Conservation (phyloP, 2,888 invertebrate genomes). For the Tipula helvola region DNA sequence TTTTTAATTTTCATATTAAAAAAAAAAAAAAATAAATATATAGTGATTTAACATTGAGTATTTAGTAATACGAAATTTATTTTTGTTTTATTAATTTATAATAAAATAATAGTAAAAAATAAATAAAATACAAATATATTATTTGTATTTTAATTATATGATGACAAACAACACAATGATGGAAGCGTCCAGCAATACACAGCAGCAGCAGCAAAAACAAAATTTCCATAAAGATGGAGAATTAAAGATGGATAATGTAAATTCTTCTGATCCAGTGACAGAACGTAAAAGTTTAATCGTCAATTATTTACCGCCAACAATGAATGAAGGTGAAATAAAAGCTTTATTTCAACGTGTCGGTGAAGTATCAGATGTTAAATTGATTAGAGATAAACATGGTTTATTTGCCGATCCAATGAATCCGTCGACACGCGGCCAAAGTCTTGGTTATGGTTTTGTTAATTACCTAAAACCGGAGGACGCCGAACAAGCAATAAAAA, state of each 20-base stretch:
- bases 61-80: not conserved
- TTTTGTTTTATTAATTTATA: not conserved
- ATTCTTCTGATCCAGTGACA: not conserved
- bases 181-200: slow-evolving; percentile 1
- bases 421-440: slow-evolving; percentile 72
- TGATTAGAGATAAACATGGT: slow-evolving; percentile 96
- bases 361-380: slow-evolving; percentile 97
- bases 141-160: not conserved
- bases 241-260: not conserved
- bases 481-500: slow-evolving; percentile 96
- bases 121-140: not conserved
- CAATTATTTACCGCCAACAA: slow-evolving; percentile 98
- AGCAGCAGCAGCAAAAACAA: not conserved
- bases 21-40: not conserved
- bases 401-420: slow-evolving; percentile 51
- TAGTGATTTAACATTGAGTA: not conserved
- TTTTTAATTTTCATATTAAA: not conserved
- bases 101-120: not conserved
- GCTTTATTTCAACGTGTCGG: slow-evolving; percentile 97
- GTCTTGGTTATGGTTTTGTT: slow-evolving; percentile 98
- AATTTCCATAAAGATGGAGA: slow-evolving; percentile 5
- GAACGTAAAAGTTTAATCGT: slow-evolving; percentile 94
- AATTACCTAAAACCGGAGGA: slow-evolving; percentile 97
- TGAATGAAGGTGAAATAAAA: slow-evolving; percentile 98
- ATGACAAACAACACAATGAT: slow-evolving; percentile 8